Evolutionary conservation across 2,888 invertebrate genomes (phyloP), one percentile per base, ranked within the genome.

Genomic region (Linnaemya vulpina): DNA sequence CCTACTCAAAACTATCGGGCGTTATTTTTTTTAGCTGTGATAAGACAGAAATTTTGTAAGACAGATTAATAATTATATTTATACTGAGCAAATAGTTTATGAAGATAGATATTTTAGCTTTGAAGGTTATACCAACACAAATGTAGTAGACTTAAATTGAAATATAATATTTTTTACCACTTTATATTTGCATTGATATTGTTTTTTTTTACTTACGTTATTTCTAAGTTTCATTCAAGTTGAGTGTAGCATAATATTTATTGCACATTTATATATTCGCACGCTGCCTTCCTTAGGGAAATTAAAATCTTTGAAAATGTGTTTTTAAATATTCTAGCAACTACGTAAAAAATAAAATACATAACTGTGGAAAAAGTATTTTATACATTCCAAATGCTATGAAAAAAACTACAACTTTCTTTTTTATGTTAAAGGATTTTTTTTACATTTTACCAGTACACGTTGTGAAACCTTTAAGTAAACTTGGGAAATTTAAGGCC

Each of bases 221-320:
- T 53, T 53, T 51, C 13, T 17, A 7, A 20, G 20, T 17, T 9
- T 53, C 22, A 13, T 13, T 53, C 13, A 25, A 53, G 5, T 53
- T 53, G 22, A 53, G 4, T 25, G 17, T n/a, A 53, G 25, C 22
- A 25, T 25, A 25, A 25, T 53, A 53, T 53, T 49, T 53, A 65
- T 22, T 25, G 46, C 49, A 58, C 5, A 20, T 71, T 25, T 22
- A 51, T 15, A 13, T 25, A 53, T 62, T 76, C 63, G 20, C 30
- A 60, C 43, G 22, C 67, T 74, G 67, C 51, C 67, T 74, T 74
- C 80, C 80, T 74, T 35, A 55, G 80, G 80, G 80, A 74, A 80
- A 80, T 80, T 80, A 80, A 67, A 68, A 17, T 67, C 40, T 73
- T 43, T 60, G 46, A 67, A 49, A 67, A 74, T 65, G 74, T 46